Base-by-base conservation (phyloP, 2,888 invertebrate species). In the Falcaria lacertinaria region DNA sequence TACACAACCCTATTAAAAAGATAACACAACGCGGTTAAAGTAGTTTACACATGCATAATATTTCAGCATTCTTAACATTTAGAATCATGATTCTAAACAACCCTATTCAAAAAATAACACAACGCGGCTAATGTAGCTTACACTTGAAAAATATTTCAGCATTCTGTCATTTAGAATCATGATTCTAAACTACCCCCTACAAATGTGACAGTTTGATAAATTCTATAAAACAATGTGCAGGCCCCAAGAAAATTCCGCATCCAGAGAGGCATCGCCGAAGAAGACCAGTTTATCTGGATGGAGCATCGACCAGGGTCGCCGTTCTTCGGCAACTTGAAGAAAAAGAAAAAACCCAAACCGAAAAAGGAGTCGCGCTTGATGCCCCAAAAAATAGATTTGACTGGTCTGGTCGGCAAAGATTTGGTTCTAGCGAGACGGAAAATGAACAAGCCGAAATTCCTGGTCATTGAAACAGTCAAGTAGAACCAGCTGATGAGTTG, bases 281-380 rank as follows among this genome's bases (percentile, higher is more conserved):
- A 60, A 0, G 28, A 54, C 0, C 84, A 86, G 41, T 42, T 53
- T 4, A 85, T 88, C 1, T 87, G 86, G 87, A 69, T 79, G 65
- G 74, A 80, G 36, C 64, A 57, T 0, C 37, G 52, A 15, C 41
- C 47, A 0, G 47, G 25, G 0, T 43, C 49, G 2, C 40, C 44
- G 22, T 1, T 47, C 40, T 35, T 11, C 1, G 41, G 35, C 19
- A 42, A 45, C 41, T 38, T 33, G 25, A 37, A 39, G 15, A 44
- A 38, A n/a, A 48, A 41, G 14, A 28, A 28, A 11, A 11, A 11
- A 11, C 11, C 28, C 3, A 28, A 2, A 2, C 11, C 11, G 6
- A 5, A 22, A 1, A 50, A 50, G 11, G 62, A 64, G 4, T 55
- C 69, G 0, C 44, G 49, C 0, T 42, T 82, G 1, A 7, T 58